Evolutionary conservation across 2,888 invertebrate genomes (phyloP).

Genomic region (Aphrophora alni): DNA sequence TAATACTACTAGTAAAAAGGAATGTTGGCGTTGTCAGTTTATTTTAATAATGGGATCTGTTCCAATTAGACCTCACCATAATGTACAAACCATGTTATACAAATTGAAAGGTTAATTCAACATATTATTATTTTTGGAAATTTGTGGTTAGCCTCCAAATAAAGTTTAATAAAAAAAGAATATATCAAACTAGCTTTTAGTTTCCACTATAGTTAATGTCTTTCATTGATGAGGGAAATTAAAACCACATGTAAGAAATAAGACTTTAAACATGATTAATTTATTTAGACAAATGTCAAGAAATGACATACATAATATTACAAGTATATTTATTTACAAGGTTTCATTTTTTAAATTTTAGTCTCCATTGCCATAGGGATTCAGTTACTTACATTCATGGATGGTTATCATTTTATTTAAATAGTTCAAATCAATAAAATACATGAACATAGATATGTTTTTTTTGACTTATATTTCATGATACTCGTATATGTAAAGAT

Average conservation of each 20-base stretch:
- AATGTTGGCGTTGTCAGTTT: too few species aligned
- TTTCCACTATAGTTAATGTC: too few species aligned
- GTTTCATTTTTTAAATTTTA: neutral
- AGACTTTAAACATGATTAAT: neutral
- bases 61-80: too few species aligned
- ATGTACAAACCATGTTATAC: too few species aligned
- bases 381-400: neutral
- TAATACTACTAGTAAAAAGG: too few species aligned
- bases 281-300: slow-evolving; percentile 5
- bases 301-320: slow-evolving; percentile 2
- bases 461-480: neutral
- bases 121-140: too few species aligned
- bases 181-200: too few species aligned
- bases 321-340: neutral
- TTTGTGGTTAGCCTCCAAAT: too few species aligned
- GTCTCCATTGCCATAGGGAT: slow-evolving; percentile 5
- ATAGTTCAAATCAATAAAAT: neutral
- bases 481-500: neutral
- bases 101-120: too few species aligned
- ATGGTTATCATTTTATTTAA: neutral
- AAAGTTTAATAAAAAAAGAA: too few species aligned
- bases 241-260: neutral
- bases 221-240: too few species aligned
- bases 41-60: too few species aligned
- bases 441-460: neutral